Base-by-base conservation (phyloP, 2,113 vertebrate genomes). In the Willisornis vidua region DNA sequence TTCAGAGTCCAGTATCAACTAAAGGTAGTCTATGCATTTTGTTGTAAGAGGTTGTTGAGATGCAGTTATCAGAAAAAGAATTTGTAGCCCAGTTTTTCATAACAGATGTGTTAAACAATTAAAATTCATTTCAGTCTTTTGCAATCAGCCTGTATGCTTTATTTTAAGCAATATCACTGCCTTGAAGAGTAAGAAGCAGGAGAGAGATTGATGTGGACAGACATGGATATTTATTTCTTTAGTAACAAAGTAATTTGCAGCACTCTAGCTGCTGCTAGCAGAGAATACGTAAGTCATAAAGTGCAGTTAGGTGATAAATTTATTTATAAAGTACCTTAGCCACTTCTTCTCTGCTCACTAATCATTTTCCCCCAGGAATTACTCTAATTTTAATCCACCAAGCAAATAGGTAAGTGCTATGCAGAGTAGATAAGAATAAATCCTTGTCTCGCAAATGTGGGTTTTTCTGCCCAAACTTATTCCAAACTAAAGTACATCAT, bases 271-370 rank as follows among this genome's bases (percentile, higher is more conserved):
- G 45, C 68, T 4, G 3, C 77, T 85, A 78, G 85, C 35, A 87
- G 75, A 84, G 76, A 94, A 78, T 85, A 78, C 41, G 12, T 67
- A 94, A 93, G 89, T 75, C 66, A 68, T 90, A 89, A 95, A 96
- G 18, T 82, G 87, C 84, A 91, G 72, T 89, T 75, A 72, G 28
- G 48, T 91, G 80, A 92, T 96, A 78, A 51, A 92, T 81, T 81
- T 94, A 81, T 91, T 94, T 92, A 81, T 89, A 62, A 93, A 57
- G 39, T 81, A 75, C 57, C 45, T 62, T 87, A 80, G 52, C 68
- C 33, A 57, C 17, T 78, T 49, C 41, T 66, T 79, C 71, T 77
- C 46, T 77, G 25, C 43, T 94, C 45, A 45, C 65, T 87, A 77
- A 92, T 91, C 68, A 75, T 82, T 54, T 49, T 85, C 61, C 48